phyloP scores from a whole-genome alignment of 1,140 invertebrate species.

The Neotoxoptera formosana region DNA sequence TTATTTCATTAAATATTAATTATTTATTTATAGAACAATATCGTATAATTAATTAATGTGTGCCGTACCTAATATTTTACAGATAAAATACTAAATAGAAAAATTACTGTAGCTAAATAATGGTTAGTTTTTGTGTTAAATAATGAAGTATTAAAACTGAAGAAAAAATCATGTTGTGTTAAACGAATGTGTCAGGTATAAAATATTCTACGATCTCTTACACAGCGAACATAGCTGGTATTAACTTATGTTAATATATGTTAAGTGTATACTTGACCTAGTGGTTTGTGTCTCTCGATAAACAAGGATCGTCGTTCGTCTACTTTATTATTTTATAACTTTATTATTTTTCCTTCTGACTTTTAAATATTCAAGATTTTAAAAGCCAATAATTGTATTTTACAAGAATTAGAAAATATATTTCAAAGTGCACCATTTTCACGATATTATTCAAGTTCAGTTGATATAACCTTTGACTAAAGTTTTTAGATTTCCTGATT shows the following conservation, averaged over 20 bases:
- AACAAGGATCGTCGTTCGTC: background rate
- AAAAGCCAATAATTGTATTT: background rate
- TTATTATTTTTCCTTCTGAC: background rate
- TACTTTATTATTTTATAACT: too few species aligned
- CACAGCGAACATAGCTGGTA: background rate
- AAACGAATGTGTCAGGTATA: background rate
- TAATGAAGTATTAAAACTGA: background rate
- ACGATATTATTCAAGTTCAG: background rate
- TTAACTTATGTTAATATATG: too few species aligned
- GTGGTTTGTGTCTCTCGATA: background rate
- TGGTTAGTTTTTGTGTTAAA: background rate
- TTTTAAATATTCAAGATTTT: background rate
- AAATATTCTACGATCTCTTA: background rate
- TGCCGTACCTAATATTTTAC: background rate
- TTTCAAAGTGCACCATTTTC: background rate
- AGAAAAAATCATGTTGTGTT: background rate
- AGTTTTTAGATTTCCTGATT: background rate
- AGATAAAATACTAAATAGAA: background rate
- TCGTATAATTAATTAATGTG: background rate
- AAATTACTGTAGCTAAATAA: background rate
- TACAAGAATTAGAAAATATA: background rate
- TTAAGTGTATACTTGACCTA: too few species aligned
- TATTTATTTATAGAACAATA: background rate
- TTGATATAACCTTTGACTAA: background rate
- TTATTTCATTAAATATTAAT: background rate